Percentiles rank a stretch among this genome's conserved stretches.
Conservation (phyloP, 1,140 invertebrate genomes). For the Pectinophora gossypiella region DNA sequence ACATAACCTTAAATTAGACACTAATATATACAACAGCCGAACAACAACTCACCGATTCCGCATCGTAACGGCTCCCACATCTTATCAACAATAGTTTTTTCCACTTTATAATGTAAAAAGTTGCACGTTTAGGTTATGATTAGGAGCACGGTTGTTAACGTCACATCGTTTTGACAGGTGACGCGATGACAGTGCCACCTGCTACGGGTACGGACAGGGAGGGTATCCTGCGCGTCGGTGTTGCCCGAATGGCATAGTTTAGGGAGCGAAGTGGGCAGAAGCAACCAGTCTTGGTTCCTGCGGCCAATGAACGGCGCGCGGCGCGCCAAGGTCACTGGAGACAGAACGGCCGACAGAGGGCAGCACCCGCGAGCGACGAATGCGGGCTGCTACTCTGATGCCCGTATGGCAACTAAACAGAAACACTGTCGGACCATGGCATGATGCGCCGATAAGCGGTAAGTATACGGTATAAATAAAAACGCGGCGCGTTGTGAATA, state of each 20-base stretch:
- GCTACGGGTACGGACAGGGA: conserved; percentile 29
- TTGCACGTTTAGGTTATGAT: conserved; percentile 50
- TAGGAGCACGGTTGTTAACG: conserved; percentile 33
- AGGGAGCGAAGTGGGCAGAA: conserved; percentile 33
- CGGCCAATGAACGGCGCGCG: conserved; percentile 64
- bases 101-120: conserved; percentile 28
- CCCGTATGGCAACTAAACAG: conserved; percentile 68
- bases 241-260: conserved; percentile 51
- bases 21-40: conserved; percentile 21
- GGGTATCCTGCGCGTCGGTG: conserved; percentile 33
- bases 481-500: conserved; percentile 56
- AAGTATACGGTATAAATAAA: conserved; percentile 65
- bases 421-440: conserved; percentile 34
- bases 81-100: conserved; percentile 38
- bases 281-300: conserved; percentile 48
- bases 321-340: conserved; percentile 60
- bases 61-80: conserved; percentile 40
- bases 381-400: conserved; percentile 48
- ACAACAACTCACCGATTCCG: conserved; percentile 44
- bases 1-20: conserved; percentile 60
- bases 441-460: conserved; percentile 67
- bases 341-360: conserved; percentile 44
- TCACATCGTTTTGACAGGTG: conserved; percentile 67
- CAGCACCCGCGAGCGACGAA: conserved; percentile 31
- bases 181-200: conserved; percentile 49